Conservation (phyloP, 2,113 vertebrate genomes). For the Oryzias javanicus region DNA sequence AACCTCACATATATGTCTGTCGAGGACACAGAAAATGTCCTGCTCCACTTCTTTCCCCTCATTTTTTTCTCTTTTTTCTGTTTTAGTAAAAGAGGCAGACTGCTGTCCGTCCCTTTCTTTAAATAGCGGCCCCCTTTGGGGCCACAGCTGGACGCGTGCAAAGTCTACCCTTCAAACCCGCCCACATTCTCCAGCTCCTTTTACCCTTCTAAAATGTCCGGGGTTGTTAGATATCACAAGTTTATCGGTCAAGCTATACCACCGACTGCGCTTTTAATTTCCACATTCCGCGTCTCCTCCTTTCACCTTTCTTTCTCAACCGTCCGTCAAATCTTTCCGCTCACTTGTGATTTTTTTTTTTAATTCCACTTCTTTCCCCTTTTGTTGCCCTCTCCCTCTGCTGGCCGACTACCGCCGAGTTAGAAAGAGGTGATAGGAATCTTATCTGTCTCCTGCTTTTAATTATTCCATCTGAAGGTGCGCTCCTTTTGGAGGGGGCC, state of each 20-base stretch:
- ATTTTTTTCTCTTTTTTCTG: slow-evolving; percentile 60
- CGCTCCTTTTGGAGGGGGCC: slow-evolving; percentile 50
- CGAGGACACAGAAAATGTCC: slow-evolving; percentile 63
- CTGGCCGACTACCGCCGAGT: slow-evolving; percentile 19
- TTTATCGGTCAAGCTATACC: slow-evolving; percentile 5
- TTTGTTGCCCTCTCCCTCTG: slow-evolving; percentile 2
- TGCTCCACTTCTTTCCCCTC: slow-evolving; percentile 74
- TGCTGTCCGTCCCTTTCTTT: slow-evolving; percentile 61
- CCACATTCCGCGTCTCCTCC: not conserved
- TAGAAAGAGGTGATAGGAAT: slow-evolving; percentile 68
- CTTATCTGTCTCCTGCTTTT: slow-evolving; percentile 72
- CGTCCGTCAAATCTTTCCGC: slow-evolving; percentile 39
- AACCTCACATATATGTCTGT: slow-evolving; percentile 5
- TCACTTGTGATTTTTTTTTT: not conserved
- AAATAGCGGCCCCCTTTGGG: slow-evolving; percentile 71
- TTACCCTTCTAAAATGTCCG: slow-evolving; percentile 17
- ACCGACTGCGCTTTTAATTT: slow-evolving; percentile 9
- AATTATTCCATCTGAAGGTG: slow-evolving; percentile 79
- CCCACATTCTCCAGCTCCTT: slow-evolving; percentile 42
- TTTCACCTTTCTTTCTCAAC: slow-evolving; percentile 7
- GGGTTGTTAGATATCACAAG: not conserved
- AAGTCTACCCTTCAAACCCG: slow-evolving; percentile 62
- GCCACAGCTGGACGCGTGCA: slow-evolving; percentile 60
- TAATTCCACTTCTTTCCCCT: not conserved
- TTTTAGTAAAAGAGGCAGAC: slow-evolving; percentile 48